These are phyloP conservation scores for Lasioglossum pauxillum DNA, from an alignment of 2,888 invertebrate genomes.

Conservation along the genomic window DNA sequence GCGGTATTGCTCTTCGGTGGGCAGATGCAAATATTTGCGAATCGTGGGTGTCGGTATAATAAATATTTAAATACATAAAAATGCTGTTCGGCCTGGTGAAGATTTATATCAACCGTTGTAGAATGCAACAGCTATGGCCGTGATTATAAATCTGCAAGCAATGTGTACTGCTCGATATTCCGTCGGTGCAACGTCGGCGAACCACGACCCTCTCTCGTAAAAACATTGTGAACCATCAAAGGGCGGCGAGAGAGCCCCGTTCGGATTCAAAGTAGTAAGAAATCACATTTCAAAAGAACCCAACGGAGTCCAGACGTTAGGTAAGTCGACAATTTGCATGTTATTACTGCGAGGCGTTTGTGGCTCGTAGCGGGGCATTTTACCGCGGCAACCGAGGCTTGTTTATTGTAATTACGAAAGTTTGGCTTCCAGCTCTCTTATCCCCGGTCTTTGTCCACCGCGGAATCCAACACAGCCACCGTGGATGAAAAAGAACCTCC, in stretches of 20 bases:
- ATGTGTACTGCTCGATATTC: constrained; percentile 62
- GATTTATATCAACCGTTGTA: neutral
- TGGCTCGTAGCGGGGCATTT: constrained; percentile 57
- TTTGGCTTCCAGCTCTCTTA: constrained; percentile 65
- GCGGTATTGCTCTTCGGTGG: neutral
- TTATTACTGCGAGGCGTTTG: constrained; percentile 73
- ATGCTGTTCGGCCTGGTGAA: too few relatives aligned
- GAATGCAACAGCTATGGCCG: neutral
- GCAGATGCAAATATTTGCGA: neutral
- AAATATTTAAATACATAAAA: constrained; percentile 1
- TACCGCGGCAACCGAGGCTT: constrained; percentile 64
- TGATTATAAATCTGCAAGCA: constrained; percentile 56
- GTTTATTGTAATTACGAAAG: constrained; percentile 74
- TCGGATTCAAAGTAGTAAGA: constrained; percentile 76
- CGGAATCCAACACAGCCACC: neutral
- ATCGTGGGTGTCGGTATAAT: neutral
- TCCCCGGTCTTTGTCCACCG: constrained; percentile 43
- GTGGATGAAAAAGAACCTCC: constrained; percentile 22
- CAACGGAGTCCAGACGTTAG: constrained; percentile 75
- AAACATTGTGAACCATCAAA: constrained; percentile 72
- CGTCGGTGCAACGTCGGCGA: constrained; percentile 7
- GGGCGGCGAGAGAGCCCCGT: constrained; percentile 65
- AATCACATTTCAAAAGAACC: constrained; percentile 75
- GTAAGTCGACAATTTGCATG: constrained; percentile 77
- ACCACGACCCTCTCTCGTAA: constrained; percentile 48